Evolutionary conservation across 2,113 vertebrate genomes (phyloP), one percentile per base, ranked within the genome.

Genomic region (Cheirogaleus medius): DNA sequence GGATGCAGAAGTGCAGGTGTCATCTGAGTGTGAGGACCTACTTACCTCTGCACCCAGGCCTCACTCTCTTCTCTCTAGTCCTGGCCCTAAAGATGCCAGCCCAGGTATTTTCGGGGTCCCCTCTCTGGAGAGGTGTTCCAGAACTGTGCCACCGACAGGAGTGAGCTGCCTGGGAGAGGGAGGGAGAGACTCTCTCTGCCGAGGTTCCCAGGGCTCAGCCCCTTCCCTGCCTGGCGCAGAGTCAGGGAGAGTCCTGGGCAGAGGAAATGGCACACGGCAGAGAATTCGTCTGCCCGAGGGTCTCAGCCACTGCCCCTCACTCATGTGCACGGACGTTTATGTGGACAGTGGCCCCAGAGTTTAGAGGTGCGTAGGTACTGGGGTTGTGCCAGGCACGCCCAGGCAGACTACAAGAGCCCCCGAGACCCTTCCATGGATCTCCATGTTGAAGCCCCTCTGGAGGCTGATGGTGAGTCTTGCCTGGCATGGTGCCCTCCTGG

Each of bases 401-500:
- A 5, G 4, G 34, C 29, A 20, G 44, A 54, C 23, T 15, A 21
- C 68, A 8, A 0, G 13, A 11, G 29, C 34, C 25, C 17, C 20
- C 6, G 0, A 8, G 4, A 47, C 23, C 29, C 6, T 25, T 21
- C 11, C 54, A 3, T 13, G 25, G 56, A 2, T 44, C 58, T 42
- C 27, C 21, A 17, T 1, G 83, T 4, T 0, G 4, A 2, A 81
- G 25, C 5, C 32, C n/a, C 20, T 44, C 23, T 42, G 8, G 39
- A 80, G 49, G 56, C n/a, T 25, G 49, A 42, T 12, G 15, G 13
- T 13, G 52, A 87, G 27, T 29, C 47, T 25, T 9, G 0, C 2
- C n/a, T 29, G 27, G 27, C 0, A 0, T 0, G 4, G 39, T 17
- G 5, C 63, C 39, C 39, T 71, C 60, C 14, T 1, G n/a, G 54